Base-by-base conservation (phyloP, 2,113 vertebrate species). In the Notarius lentiginosus region DNA sequence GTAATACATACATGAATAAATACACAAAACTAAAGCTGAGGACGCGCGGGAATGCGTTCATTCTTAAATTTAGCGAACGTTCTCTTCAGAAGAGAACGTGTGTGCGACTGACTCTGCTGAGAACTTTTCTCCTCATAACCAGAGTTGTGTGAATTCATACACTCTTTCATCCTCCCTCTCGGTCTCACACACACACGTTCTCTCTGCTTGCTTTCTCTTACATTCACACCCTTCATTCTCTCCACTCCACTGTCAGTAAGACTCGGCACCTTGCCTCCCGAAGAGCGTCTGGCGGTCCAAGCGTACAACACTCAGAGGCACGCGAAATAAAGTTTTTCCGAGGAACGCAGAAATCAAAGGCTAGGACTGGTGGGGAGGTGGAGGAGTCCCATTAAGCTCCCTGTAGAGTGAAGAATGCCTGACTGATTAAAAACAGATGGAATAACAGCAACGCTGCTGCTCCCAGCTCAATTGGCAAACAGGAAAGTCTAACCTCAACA, bases 361-460 rank as follows among this genome's bases (percentile, higher is more conserved):
- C 91, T 90, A 89, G 93, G 91, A 60, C 9, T 27, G 53, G 93
- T 89, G 92, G 90, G 93, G 90, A 92, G 92, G 90, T 92, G 94
- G 93, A 96, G 94, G 93, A 96, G 95, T 92, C 90, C 91, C 91
- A 93, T 93, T 93, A 92, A 91, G 90, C 93, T 94, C 90, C 94
- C 95, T 93, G 91, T 92, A 93, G 95, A 89, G 94, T 94, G 91
- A 94, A 95, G 93, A 96, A 97, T 96, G 95, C 93, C 91, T 93
- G 91, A 92, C 91, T 95, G 96, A 97, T 97, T 96, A 93, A 95
- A 96, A 96, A 92, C 97, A 97, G 96, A 97, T 97, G 96, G 96
- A 95, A 94, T 92, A 94, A 94, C 91, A 96, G 94, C 93, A 95
- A 95, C 94, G 93, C 91, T 94, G 93, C 93, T 93, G 94, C 95